These are phyloP conservation scores for Xenopus laevis DNA, from an alignment of 2,113 vertebrate species.

Conservation along the genomic window DNA sequence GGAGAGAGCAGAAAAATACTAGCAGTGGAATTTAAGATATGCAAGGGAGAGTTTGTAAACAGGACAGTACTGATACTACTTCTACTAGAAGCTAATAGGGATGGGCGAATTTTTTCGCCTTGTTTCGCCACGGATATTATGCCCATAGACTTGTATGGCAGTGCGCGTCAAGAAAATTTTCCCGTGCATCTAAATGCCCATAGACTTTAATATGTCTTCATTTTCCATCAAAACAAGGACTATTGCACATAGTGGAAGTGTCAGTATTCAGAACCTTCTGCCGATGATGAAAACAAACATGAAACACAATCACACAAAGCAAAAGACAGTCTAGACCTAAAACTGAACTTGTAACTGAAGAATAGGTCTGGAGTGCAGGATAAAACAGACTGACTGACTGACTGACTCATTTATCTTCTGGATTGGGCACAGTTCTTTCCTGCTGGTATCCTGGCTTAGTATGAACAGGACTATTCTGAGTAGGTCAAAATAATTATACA, in stretches of 20 bases:
- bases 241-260: slow-evolving; percentile 46
- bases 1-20: too few relatives aligned
- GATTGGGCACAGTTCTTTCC: slow-evolving; percentile 73
- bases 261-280: slow-evolving; percentile 50
- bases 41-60: too few relatives aligned
- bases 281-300: slow-evolving; percentile 55
- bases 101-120: too few relatives aligned
- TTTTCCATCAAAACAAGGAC: slow-evolving; percentile 62
- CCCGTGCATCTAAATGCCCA: too few relatives aligned
- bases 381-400: slow-evolving; percentile 85
- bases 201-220: too few relatives aligned
- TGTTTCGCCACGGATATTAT: too few relatives aligned
- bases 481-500: slow-evolving; percentile 80
- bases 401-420: slow-evolving; percentile 85
- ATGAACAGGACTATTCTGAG: slow-evolving; percentile 74
- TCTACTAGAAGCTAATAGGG: too few relatives aligned
- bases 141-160: too few relatives aligned
- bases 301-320: slow-evolving; percentile 57
- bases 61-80: too few relatives aligned
- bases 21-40: too few relatives aligned
- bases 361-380: slow-evolving; percentile 69
- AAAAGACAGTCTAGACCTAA: slow-evolving; percentile 53
- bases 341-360: slow-evolving; percentile 57
- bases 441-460: slow-evolving; percentile 73
- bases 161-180: too few relatives aligned